Evolutionary conservation across 2,113 vertebrate genomes (phyloP).

Genomic region (Gymnobelideus leadbeateri): DNA sequence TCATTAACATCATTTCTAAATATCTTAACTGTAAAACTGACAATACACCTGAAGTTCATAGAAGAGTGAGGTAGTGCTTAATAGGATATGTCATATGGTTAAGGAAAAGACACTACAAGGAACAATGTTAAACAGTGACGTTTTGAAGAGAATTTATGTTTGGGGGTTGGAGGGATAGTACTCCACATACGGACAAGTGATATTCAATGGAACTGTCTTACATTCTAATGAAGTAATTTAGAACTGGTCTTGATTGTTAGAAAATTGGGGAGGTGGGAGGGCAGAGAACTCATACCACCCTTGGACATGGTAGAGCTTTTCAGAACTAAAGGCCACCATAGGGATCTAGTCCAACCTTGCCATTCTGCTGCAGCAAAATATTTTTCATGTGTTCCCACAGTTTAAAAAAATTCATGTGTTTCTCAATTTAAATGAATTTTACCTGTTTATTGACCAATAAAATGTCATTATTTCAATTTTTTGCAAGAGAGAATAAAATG

Average conservation of each 20-base stretch:
- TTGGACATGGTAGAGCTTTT: neutral
- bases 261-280: neutral
- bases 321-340: neutral
- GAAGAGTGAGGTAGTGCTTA: neutral
- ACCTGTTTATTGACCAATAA: neutral
- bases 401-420: neutral
- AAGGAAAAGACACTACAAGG: neutral
- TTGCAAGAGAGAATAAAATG: neutral
- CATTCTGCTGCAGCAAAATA: neutral
- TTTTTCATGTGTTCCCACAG: neutral
- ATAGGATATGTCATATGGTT: neutral
- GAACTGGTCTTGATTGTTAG: neutral
- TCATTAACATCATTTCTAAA: neutral
- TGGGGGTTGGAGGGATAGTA: neutral
- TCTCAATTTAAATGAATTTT: neutral
- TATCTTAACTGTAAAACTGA: neutral
- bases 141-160: neutral
- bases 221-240: neutral
- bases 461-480: neutral
- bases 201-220: neutral
- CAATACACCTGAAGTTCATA: neutral
- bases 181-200: neutral
- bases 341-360: neutral
- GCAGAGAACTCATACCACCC: neutral
- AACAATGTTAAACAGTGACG: neutral